Percentiles rank a stretch among this genome's conserved stretches.
phyloP scores from a whole-genome alignment of 2,797 vertebrate genomes.

The Argyrosomus regius region DNA sequence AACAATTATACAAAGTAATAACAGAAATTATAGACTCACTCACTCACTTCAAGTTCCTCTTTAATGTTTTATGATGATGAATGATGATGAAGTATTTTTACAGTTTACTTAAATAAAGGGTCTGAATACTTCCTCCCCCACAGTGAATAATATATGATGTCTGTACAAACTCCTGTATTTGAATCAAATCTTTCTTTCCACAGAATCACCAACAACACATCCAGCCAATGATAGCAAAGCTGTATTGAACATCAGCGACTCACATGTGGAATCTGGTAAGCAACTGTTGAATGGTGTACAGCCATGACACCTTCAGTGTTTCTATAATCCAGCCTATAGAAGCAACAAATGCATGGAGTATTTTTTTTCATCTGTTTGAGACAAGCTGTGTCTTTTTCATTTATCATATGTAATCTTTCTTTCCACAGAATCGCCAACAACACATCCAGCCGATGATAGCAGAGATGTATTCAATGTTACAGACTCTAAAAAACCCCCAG shows the following conservation, averaged over 20 bases:
- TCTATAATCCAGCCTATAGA: too few relatives aligned
- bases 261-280: conserved; percentile 14
- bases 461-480: background rate
- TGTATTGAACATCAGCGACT: conserved; percentile 1
- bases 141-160: background rate
- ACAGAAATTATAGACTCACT: background rate
- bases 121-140: too few relatives aligned
- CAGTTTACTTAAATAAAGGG: too few relatives aligned
- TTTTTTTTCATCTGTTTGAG: too few relatives aligned
- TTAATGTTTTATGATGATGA: background rate
- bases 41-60: background rate
- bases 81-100: too few relatives aligned
- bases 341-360: too few relatives aligned
- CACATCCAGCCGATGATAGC: conserved; percentile 11
- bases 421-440: conserved; percentile 35
- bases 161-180: background rate
- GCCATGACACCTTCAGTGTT: too few relatives aligned
- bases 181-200: background rate
- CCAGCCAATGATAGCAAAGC: conserved; percentile 8
- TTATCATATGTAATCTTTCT: background rate
- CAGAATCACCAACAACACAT: conserved; percentile 34
- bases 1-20: background rate
- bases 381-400: too few relatives aligned
- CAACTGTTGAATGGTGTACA: too few relatives aligned
- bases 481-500: background rate